Evolutionary conservation across 2,113 vertebrate species (phyloP), one percentile per base, ranked within the genome.

Genomic region (Nibea coibor): DNA sequence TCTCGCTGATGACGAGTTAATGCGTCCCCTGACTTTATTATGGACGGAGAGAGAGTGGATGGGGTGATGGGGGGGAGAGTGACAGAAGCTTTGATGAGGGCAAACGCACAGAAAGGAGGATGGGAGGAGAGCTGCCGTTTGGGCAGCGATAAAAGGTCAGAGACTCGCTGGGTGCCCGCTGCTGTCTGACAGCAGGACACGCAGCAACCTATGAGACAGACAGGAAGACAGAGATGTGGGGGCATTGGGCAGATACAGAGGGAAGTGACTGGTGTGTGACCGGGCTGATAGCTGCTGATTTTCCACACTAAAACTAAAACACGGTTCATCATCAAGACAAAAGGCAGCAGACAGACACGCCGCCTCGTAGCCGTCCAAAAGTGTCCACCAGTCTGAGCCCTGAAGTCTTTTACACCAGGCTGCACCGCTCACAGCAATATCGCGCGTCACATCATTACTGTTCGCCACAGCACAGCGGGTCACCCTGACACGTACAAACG

Each of bases 81-180:
- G 5, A 65, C 11, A 15, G 45, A 4, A 42, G 61, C 59, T 47
- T 57, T 35, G 2, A 61, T 26, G n/a, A 57, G 2, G 22, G 42
- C 16, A 12, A 24, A 68, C 17, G 28, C 48, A 58, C 50, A 58
- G 26, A 28, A 73, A 20, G 59, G 51, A 31, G 72, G 59, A 20
- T 45, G 48, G 72, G 56, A 59, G 65, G 51, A 59, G 64, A 64
- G 84, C 20, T 72, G 50, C 35, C 69, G 73, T 74, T 85, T 80
- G 67, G 67, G 48, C 62, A 69, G 47, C 31, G 24, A 17, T 70
- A 81, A 88, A 82, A 76, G 83, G 83, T 86, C 87, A 88, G 42
- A 50, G 53, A 83, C 63, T 56, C 53, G 1, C 24, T 2, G 69
- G 63, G 58, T 35, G 45, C 5, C 4, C 3, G 8, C 58, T 72